These are phyloP conservation scores for Hylaeus volcanicus DNA, from an alignment of 1,140 invertebrate genomes.

Conservation along the genomic window DNA sequence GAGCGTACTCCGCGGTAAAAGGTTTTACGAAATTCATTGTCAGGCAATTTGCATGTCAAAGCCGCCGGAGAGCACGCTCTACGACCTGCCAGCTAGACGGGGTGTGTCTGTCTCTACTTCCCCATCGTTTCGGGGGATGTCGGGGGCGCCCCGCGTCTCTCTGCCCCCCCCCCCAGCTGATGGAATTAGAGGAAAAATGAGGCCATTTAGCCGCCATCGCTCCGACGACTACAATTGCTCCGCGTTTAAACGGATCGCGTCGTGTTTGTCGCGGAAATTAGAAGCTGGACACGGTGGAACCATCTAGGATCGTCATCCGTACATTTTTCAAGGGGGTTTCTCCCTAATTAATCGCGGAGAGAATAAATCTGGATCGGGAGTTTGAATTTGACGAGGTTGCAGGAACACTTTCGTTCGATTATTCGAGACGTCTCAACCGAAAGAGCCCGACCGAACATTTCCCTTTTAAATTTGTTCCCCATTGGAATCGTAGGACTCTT, in stretches of 20 bases:
- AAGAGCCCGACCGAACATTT: too few relatives aligned
- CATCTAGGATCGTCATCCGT: too few relatives aligned
- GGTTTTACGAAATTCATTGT: constrained; percentile 81
- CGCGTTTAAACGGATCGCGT: constrained; percentile 15
- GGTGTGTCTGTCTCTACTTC: constrained; percentile 51
- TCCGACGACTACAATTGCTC: constrained; percentile 37
- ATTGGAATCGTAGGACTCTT: too few relatives aligned
- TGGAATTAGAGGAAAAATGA: constrained; percentile 75
- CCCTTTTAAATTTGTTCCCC: too few relatives aligned
- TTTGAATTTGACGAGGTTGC: too few relatives aligned
- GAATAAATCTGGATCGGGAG: too few relatives aligned
- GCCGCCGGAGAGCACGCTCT: constrained; percentile 63
- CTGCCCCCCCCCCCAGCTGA: constrained; percentile 56
- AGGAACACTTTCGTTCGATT: too few relatives aligned
- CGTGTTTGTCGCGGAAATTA: neutral
- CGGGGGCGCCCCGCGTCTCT: constrained; percentile 60
- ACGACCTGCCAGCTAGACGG: constrained; percentile 59
- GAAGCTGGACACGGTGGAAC: too few relatives aligned
- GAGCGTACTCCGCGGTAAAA: constrained; percentile 76
- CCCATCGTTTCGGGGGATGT: constrained; percentile 38
- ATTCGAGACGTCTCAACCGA: too few relatives aligned
- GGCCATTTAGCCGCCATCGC: constrained; percentile 67
- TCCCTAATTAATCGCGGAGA: too few relatives aligned
- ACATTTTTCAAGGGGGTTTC: too few relatives aligned
- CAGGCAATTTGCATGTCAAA: constrained; percentile 80